These are phyloP conservation scores for Thripadectes ignobilis DNA, from an alignment of 2,797 vertebrate species.

Conservation along the genomic window DNA sequence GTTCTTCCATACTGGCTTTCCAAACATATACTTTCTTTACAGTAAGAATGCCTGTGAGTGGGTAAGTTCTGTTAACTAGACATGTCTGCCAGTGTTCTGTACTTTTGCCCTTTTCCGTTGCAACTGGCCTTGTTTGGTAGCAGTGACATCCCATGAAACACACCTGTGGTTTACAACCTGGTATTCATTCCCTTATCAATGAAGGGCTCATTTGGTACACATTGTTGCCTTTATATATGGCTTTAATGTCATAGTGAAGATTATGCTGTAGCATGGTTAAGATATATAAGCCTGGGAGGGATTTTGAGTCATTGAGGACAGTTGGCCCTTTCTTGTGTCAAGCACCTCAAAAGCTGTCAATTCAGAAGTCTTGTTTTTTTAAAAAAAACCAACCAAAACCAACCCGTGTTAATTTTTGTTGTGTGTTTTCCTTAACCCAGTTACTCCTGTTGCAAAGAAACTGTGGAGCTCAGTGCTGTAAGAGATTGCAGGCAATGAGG, in stretches of 20 bases:
- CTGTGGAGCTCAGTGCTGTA: not conserved
- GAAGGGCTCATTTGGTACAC: not conserved
- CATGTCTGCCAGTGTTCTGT: not conserved
- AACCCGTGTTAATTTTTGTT: not conserved
- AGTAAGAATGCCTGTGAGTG: not conserved
- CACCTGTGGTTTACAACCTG: not conserved
- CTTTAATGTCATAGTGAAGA: not conserved
- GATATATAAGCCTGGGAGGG: not conserved
- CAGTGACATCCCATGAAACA: not conserved
- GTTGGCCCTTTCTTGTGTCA: not conserved
- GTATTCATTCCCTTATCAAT: not conserved
- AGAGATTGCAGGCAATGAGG: not conserved
- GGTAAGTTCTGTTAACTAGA: not conserved
- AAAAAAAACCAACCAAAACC: not conserved
- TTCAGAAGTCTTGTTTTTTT: not conserved
- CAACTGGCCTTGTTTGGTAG: not conserved
- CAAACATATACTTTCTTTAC: not conserved
- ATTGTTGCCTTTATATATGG: fast-evolving
- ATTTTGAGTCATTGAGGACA: not conserved
- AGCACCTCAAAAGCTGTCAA: not conserved
- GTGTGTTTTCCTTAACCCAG: not conserved
- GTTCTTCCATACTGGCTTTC: not conserved
- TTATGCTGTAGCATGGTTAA: fast-evolving
- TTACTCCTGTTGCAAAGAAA: not conserved
- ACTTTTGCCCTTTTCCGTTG: not conserved